Evolutionary conservation across 1,140 invertebrate genomes (phyloP).

Genomic region (Stenopsyche tienmushanensis): DNA sequence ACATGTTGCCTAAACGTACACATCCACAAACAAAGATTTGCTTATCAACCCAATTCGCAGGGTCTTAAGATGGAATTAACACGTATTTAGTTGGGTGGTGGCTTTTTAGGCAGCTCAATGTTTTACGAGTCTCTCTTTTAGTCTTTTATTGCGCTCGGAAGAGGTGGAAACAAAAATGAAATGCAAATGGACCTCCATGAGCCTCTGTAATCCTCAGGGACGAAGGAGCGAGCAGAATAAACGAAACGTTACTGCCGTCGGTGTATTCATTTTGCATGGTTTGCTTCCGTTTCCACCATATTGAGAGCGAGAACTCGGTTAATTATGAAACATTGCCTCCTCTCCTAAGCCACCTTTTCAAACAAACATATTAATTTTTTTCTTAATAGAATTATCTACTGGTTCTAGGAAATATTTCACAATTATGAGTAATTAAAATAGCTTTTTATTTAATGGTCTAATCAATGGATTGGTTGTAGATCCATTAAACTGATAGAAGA

Average conservation of each 20-base stretch:
- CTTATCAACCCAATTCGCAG: too few relatives aligned
- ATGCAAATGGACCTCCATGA: conserved; percentile 12
- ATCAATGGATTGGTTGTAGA: too few relatives aligned
- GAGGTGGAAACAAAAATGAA: conserved; percentile 8
- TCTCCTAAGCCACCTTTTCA: neutral
- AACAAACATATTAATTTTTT: too few relatives aligned
- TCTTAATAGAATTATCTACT: too few relatives aligned
- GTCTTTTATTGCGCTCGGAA: neutral
- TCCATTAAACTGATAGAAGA: too few relatives aligned
- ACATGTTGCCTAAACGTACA: too few relatives aligned
- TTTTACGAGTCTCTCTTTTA: neutral
- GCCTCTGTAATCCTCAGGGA: conserved; percentile 11
- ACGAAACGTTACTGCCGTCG: neutral
- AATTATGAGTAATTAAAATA: too few relatives aligned
- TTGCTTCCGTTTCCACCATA: conserved; percentile 6
- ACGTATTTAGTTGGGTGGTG: neutral
- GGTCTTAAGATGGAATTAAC: neutral
- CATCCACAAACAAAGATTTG: too few relatives aligned
- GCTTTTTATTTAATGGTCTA: too few relatives aligned
- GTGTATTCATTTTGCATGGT: conserved; percentile 11
- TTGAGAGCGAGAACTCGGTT: conserved; percentile 6
- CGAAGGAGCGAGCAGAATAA: neutral
- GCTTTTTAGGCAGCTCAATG: neutral
- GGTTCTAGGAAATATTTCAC: too few relatives aligned
- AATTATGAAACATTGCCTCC: conserved; percentile 3